Conservation (phyloP, 2,113 vertebrate genomes). For the Diphyllodes magnificus region DNA sequence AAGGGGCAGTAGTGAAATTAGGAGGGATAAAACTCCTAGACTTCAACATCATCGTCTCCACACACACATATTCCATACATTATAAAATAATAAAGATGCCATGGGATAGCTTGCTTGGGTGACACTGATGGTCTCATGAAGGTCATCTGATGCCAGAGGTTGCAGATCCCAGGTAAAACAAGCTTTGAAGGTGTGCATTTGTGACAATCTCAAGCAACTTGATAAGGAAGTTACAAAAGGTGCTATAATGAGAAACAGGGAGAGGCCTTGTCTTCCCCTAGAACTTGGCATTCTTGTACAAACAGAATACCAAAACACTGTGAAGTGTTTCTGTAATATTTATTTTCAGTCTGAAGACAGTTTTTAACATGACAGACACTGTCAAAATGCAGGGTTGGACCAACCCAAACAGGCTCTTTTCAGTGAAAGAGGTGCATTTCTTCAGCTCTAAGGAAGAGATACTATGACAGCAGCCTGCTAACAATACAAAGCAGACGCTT, state of each 20-base stretch:
- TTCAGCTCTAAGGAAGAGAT: background rate
- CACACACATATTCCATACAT: background rate
- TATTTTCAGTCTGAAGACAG: background rate
- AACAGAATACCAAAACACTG: background rate
- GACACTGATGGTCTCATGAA: background rate
- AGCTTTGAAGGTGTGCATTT: background rate
- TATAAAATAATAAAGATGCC: background rate
- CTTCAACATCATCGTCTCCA: background rate
- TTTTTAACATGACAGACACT: background rate
- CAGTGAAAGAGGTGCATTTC: background rate
- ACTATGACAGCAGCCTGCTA: background rate
- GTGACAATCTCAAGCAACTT: background rate
- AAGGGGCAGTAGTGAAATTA: background rate
- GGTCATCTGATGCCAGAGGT: background rate
- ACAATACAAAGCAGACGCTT: background rate
- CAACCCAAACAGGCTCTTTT: background rate
- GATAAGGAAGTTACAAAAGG: background rate
- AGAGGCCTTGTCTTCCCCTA: background rate
- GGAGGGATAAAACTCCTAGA: background rate
- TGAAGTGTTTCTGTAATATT: background rate
- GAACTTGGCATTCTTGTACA: background rate
- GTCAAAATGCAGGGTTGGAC: background rate
- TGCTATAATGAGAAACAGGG: background rate
- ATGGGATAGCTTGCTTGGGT: background rate
- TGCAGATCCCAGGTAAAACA: background rate